Base-by-base conservation (phyloP, 1,140 invertebrate species). In the Pogonus chalceus region DNA sequence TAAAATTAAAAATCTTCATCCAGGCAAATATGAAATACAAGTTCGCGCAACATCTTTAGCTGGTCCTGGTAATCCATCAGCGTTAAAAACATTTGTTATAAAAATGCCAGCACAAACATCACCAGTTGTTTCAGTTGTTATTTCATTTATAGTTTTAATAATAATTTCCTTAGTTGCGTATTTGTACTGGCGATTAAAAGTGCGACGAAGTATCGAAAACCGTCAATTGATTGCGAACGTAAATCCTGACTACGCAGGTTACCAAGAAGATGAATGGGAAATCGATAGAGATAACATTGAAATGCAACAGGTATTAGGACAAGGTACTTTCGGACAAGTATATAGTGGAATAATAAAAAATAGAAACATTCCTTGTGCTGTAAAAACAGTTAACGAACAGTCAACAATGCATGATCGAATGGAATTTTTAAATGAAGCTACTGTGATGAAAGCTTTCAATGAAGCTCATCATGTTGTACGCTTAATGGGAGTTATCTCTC, bases 211-310 rank as follows among this genome's bases (percentile, higher is more conserved):
- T 9, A 10, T 55, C 0, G 56, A 64, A 10, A 53, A 76, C 24
- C 74, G 79, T 65, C 82, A 81, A 62, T 69, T 89, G 24, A 84
- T 87, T 60, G 79, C 85, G 0, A 79, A 76, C 23, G 82, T 89
- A 23, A 89, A 89, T 76, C 87, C 87, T 0, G 85, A 88, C 63
- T 89, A 90, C 66, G 80, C 82, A 2, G 82, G 81, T 57, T 95
- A 96, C 67, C 80, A 85, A 49, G 83, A 87, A 39, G 95, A 98
- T 70, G 91, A 96, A 65, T 98, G 94, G 92, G 95, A 99, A 76
- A 83, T 98, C 53, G 77, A 86, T 1, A 74, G 92, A 37, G 81
- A 87, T 18, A 87, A 87, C 63, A 81, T 98, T 49, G 77, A 85
- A 59, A 69, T 95, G 50, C 58, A 87, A 1, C 72, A 81, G 48